A percentile compares a stretch with the other conserved stretches of the same genome.
Conservation (phyloP, 2,113 vertebrate species). For the Dinomys branickii region DNA sequence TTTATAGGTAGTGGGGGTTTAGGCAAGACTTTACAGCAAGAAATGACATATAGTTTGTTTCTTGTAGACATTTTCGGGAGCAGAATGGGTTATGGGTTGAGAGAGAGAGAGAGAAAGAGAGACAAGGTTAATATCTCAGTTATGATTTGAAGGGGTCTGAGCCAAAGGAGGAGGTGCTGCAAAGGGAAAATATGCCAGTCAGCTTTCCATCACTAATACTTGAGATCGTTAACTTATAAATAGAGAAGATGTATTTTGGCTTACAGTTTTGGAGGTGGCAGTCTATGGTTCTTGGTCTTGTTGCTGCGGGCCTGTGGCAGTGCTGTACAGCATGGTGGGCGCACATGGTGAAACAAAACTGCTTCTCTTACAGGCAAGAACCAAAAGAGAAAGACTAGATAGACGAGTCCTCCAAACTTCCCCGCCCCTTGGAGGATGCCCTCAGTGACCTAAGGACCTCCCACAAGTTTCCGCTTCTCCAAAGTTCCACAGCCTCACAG, state of each 20-base stretch:
- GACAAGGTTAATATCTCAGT: background rate
- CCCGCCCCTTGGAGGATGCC: too few species aligned
- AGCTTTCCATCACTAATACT: background rate
- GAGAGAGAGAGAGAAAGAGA: background rate
- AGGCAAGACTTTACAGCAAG: background rate
- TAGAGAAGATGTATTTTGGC: background rate
- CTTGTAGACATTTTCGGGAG: background rate
- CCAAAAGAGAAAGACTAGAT: background rate
- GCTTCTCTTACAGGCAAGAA: background rate
- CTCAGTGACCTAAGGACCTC: background rate
- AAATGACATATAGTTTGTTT: background rate
- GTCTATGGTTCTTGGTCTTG: background rate
- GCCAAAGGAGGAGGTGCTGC: background rate
- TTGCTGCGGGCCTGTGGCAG: background rate
- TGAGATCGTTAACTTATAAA: background rate
- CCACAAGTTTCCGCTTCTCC: background rate
- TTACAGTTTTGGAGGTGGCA: background rate
- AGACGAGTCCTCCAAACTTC: background rate
- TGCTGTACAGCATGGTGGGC: background rate
- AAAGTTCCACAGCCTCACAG: background rate
- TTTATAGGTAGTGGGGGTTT: background rate
- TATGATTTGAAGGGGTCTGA: background rate
- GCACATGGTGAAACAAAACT: background rate
- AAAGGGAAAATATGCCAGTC: background rate
- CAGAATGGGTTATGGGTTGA: background rate